Evolutionary conservation across 2,113 vertebrate genomes (phyloP).

Genomic region (Phalacrocorax pelagicus): DNA sequence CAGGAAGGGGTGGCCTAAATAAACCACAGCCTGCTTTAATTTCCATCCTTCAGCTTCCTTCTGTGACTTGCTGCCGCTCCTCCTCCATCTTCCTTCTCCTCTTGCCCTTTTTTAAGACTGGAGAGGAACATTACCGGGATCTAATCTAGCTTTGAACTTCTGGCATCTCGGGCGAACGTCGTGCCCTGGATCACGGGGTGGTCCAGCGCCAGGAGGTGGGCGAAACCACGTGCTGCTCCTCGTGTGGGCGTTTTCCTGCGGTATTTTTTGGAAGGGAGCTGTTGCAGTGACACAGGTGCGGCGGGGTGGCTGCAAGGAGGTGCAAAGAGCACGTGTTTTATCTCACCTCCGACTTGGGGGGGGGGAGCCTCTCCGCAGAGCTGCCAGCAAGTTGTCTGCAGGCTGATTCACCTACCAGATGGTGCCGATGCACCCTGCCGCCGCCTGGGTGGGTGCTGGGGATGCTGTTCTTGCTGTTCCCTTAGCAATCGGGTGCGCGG

Average conservation of each 20-base stretch:
- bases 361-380: neutral
- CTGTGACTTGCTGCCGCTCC: neutral
- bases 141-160: neutral
- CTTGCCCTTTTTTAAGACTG: neutral
- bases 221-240: fast-evolving
- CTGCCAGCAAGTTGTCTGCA: conserved; percentile 48
- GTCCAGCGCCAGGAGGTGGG: neutral
- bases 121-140: neutral
- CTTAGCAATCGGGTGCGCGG: neutral
- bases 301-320: neutral
- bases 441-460: conserved; percentile 31
- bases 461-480: conserved; percentile 41
- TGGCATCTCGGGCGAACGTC: neutral
- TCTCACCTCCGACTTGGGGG: neutral
- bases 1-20: neutral
- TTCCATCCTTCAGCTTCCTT: neutral
- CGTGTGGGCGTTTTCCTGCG: fast-evolving
- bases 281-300: neutral
- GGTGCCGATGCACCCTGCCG: neutral
- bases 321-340: neutral
- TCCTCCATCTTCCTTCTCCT: neutral
- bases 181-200: fast-evolving
- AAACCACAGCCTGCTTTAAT: neutral
- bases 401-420: conserved; percentile 51
- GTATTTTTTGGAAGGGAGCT: neutral